These are phyloP conservation scores for Montipora efflorescens DNA, from an alignment of 64 coral and sea anemone species.

Conservation along the genomic window DNA sequence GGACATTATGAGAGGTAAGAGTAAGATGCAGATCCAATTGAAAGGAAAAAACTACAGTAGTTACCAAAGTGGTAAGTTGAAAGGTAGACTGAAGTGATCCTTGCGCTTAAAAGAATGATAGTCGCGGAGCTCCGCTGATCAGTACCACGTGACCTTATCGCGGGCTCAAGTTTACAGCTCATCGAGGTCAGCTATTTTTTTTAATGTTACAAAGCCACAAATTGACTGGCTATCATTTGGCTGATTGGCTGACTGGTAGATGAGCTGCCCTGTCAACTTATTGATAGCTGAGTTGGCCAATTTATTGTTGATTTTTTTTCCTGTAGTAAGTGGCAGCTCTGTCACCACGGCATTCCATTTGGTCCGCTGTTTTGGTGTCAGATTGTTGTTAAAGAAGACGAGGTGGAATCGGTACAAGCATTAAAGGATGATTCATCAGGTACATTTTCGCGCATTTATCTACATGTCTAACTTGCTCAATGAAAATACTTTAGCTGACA, in stretches of 20 bases:
- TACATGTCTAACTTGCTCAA: background rate
- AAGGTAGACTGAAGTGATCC: too few relatives aligned
- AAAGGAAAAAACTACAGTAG: too few relatives aligned
- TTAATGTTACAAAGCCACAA: too few relatives aligned
- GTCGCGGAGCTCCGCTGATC: too few relatives aligned
- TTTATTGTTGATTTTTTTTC: background rate
- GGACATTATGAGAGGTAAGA: slow-evolving; percentile 90
- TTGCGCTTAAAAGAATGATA: too few relatives aligned
- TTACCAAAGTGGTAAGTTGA: too few relatives aligned
- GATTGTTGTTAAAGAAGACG: slow-evolving; percentile 58
- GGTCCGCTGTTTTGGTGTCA: slow-evolving; percentile 94
- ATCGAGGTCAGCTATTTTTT: too few relatives aligned
- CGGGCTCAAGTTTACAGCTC: too few relatives aligned
- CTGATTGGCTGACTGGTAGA: background rate
- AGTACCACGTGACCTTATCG: too few relatives aligned
- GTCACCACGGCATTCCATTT: slow-evolving; percentile 61
- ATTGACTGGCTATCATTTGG: too few relatives aligned
- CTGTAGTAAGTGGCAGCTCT: slow-evolving; percentile 89
- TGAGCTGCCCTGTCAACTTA: background rate
- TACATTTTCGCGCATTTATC: background rate
- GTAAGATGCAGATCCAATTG: background rate
- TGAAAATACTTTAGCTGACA: background rate
- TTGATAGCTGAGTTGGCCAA: background rate
- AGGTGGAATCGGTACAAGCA: background rate
- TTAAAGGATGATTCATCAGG: background rate